A percentile compares a stretch with the other conserved stretches of the same genome.
These are phyloP conservation scores for Alethe castanea DNA, from an alignment of 2,113 vertebrate species.

Conservation along the genomic window DNA sequence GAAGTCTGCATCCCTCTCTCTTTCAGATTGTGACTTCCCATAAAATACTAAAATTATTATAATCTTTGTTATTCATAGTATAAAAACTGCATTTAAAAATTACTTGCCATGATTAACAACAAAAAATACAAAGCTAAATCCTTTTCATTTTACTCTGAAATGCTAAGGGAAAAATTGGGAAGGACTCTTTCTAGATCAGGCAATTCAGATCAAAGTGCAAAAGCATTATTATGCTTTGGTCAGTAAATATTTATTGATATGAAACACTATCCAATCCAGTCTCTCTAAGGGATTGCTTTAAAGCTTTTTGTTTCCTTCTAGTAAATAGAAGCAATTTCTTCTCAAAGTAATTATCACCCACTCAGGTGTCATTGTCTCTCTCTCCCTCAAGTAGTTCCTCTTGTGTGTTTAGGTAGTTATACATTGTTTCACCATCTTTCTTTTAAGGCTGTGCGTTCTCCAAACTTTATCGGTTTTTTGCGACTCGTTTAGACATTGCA, in stretches of 20 bases:
- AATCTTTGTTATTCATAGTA: background rate
- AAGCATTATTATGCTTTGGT: background rate
- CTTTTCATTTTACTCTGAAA: background rate
- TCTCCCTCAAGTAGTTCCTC: background rate
- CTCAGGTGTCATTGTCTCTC: fast-evolving
- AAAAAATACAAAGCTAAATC: background rate
- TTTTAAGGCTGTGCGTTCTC: background rate
- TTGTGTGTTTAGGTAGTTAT: background rate
- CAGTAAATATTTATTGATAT: background rate
- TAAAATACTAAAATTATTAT: background rate
- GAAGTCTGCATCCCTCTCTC: background rate
- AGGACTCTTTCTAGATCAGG: background rate
- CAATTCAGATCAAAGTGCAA: background rate
- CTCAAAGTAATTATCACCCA: background rate
- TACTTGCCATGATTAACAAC: background rate
- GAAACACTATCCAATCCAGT: background rate
- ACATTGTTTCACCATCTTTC: background rate
- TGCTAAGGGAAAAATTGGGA: background rate
- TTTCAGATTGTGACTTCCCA: background rate
- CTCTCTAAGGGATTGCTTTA: background rate
- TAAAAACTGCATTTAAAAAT: background rate
- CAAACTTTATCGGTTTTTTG: background rate
- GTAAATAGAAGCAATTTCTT: background rate
- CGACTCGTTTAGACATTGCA: background rate
- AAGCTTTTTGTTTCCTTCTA: background rate